Conservation (phyloP, 1,140 invertebrate species). For the Drosophila micromelanica region DNA sequence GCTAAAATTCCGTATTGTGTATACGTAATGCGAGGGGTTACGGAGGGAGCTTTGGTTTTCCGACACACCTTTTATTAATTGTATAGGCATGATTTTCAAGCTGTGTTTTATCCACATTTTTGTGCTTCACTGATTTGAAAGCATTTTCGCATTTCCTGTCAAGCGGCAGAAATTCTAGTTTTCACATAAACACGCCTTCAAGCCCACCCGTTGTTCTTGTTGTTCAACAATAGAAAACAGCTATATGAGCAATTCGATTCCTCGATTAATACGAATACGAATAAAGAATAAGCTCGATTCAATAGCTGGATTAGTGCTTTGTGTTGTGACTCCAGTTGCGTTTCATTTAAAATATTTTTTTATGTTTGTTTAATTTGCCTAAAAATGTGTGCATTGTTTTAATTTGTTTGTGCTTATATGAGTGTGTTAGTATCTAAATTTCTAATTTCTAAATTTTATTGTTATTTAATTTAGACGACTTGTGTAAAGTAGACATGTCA, state of each 20-base stretch:
- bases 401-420: conserved; percentile 35
- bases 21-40: conserved; percentile 13
- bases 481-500: background rate
- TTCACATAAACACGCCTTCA: too few relatives aligned
- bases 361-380: conserved; percentile 52
- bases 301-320: conserved; percentile 45
- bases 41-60: background rate
- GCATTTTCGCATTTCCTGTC: conserved; percentile 62
- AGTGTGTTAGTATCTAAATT: conserved; percentile 1
- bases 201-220: background rate
- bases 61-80: conserved; percentile 35
- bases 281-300: conserved; percentile 28
- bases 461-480: conserved; percentile 1
- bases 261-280: conserved; percentile 9
- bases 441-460: conserved; percentile 24
- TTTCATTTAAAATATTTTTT: conserved; percentile 63
- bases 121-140: conserved; percentile 52
- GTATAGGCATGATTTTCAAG: conserved; percentile 18
- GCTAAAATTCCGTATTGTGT: conserved; percentile 3
- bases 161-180: conserved; percentile 11
- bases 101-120: conserved; percentile 5
- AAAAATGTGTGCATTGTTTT: conserved; percentile 40
- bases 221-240: conserved; percentile 22
- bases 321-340: too few relatives aligned
- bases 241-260: conserved; percentile 30